Base-by-base conservation (phyloP, 2,888 invertebrate genomes). In the Carcina quercana region DNA sequence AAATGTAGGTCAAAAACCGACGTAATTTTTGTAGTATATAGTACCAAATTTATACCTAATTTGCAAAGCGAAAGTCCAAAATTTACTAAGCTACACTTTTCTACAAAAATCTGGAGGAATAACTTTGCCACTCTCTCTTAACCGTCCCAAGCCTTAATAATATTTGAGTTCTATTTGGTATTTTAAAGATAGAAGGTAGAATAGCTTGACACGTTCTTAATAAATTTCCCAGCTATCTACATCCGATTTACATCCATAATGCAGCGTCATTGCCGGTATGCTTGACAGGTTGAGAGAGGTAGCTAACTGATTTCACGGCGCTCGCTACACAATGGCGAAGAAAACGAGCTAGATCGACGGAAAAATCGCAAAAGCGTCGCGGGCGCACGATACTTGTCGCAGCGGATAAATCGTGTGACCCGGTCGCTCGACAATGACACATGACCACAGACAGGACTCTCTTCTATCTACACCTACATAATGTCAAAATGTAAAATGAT, bases 341-440 rank as follows among this genome's bases (percentile, higher is more conserved):
- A 66, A 58, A 63, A 59, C 45, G 45, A 59, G 45, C 47, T 49
- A 56, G 53, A 62, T 58, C 59, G 35, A 45, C 38, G 59, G 57
- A 68, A 67, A 68, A 61, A 69, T 69, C 58, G 49, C 58, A 50
- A 58, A 52, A 47, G 43, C 43, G 56, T 59, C 62, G 53, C 52
- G 46, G 57, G 53, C 45, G 47, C 57, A 71, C 67, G 68, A 69
- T 68, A 64, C 59, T 47, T 65, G 70, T 75, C 70, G 65, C 62
- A 59, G 53, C 43, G 46, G 65, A 76, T 67, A 71, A 75, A 78
- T 72, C 56, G 58, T 64, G 62, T 67, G 69, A 76, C 64, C 50
- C 60, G 12, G 24, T 53, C 51, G 59, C 42, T 38, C 37, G 71
- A 72, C 75, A 70, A 54, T 63, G 75, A 73, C 43, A 52, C 57